Conservation (phyloP, 2,797 vertebrate genomes). For the Numenius phaeopus region DNA sequence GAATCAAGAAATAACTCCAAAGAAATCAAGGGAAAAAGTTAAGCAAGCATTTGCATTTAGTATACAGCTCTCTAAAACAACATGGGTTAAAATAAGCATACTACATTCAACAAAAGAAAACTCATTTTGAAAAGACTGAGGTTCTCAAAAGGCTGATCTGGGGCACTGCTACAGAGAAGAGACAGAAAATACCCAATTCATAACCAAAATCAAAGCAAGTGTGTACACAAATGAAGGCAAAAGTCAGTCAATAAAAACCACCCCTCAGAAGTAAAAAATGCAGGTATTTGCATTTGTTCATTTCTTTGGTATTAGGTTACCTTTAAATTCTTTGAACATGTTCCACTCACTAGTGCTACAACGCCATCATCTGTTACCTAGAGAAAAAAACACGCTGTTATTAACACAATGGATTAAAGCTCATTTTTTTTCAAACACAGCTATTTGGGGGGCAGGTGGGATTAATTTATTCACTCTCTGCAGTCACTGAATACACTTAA, state of each 20-base stretch:
- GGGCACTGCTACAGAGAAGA: not conserved
- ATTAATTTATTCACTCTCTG: not conserved
- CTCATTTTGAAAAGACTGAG: not conserved
- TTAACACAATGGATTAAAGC: not conserved
- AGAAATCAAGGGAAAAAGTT: not conserved
- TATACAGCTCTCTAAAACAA: not conserved
- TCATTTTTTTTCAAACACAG: not conserved
- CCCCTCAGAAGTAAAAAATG: not conserved
- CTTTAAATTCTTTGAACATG: slow-evolving; percentile 86
- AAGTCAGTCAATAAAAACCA: not conserved
- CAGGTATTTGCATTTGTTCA: not conserved
- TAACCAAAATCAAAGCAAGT: not conserved
- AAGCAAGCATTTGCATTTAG: not conserved
- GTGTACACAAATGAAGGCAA: not conserved
- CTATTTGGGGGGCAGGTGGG: not conserved
- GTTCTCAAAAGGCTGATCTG: not conserved
- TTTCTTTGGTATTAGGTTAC: slow-evolving; percentile 68
- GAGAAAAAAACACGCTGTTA: not conserved
- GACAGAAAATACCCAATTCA: not conserved
- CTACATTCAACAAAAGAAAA: not conserved
- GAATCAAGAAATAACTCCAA: not conserved
- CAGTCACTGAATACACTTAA: not conserved
- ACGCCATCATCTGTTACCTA: slow-evolving; percentile 89
- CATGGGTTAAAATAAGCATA: not conserved
- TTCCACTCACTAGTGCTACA: slow-evolving; percentile 83